Evolutionary conservation across 2,113 vertebrate genomes (phyloP).

Genomic region (Tringa solitaria): DNA sequence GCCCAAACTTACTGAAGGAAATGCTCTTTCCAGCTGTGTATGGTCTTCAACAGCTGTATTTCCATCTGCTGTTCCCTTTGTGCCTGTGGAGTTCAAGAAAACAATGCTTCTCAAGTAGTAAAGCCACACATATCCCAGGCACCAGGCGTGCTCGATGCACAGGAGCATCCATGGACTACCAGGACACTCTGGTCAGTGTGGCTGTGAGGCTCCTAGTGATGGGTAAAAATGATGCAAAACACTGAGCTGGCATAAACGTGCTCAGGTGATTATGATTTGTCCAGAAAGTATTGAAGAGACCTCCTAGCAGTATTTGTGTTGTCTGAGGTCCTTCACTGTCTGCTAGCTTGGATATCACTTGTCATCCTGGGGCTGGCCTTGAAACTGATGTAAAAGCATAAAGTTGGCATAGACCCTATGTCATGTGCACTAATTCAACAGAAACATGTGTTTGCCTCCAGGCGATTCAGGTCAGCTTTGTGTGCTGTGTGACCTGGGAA

Average conservation of each 20-base stretch:
- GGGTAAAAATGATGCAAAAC: not conserved
- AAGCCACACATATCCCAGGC: not conserved
- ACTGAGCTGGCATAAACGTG: not conserved
- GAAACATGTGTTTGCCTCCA: not conserved
- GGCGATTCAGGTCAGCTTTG: not conserved
- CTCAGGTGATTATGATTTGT: not conserved
- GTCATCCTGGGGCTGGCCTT: not conserved
- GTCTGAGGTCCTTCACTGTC: not conserved
- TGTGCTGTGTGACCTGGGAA: not conserved
- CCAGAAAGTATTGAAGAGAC: not conserved
- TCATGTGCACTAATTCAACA: not conserved
- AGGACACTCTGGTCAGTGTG: rapidly evolving
- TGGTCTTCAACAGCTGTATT: not conserved
- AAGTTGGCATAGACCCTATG: not conserved
- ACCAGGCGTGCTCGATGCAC: not conserved
- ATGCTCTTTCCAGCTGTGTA: not conserved
- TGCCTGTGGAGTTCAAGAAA: not conserved
- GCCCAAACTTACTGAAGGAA: not conserved
- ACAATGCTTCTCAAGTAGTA: not conserved
- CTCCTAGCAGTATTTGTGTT: not conserved
- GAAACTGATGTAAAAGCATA: not conserved
- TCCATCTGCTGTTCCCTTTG: not conserved
- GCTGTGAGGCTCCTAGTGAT: not conserved
- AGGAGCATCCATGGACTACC: not conserved
- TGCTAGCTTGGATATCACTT: not conserved